Evolutionary conservation across 2,888 invertebrate species (phyloP).

Genomic region (Cyrtodaria siliqua): DNA sequence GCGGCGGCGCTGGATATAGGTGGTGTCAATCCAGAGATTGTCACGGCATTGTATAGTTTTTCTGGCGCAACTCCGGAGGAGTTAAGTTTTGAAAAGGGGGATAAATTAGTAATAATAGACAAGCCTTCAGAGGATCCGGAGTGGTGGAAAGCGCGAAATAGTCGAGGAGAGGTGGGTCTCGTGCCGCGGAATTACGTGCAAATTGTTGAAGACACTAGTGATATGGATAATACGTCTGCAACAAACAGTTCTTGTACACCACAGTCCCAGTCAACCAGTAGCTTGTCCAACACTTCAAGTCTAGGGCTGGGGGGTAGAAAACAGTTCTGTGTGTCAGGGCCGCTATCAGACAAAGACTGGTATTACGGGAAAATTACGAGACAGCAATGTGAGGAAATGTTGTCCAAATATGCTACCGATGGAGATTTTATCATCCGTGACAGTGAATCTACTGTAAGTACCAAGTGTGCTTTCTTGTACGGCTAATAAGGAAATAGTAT

Average conservation of each 20-base stretch:
- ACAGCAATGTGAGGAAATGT: conserved; percentile 97
- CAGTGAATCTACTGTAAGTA: conserved; percentile 98
- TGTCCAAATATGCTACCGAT: conserved; percentile 97
- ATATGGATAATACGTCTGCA: conserved; percentile 69
- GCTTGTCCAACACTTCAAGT: conserved; percentile 80
- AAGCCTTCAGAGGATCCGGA: conserved; percentile 99
- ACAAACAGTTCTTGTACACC: conserved; percentile 80
- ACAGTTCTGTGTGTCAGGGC: conserved; percentile 82
- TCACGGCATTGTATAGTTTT: conserved; percentile 94
- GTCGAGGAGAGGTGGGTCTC: conserved; percentile 96
- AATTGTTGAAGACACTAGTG: conserved; percentile 77
- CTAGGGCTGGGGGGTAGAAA: conserved; percentile 73
- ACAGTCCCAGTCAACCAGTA: conserved; percentile 84
- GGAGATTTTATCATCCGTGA: conserved; percentile 99
- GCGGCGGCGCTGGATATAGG: conserved; percentile 73
- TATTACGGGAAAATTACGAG: conserved; percentile 98
- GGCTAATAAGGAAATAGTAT: not conserved
- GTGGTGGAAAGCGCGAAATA: conserved; percentile 98
- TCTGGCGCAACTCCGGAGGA: conserved; percentile 95
- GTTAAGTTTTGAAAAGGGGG: conserved; percentile 98
- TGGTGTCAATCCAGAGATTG: conserved; percentile 90
- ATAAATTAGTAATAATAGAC: conserved; percentile 97
- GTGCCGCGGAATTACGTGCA: conserved; percentile 91
- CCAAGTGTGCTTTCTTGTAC: not conserved
- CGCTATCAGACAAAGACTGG: conserved; percentile 90